Percentiles rank a stretch among this genome's conserved stretches.
Conservation (phyloP, 1,140 invertebrate genomes). For the Linepithema humile region DNA sequence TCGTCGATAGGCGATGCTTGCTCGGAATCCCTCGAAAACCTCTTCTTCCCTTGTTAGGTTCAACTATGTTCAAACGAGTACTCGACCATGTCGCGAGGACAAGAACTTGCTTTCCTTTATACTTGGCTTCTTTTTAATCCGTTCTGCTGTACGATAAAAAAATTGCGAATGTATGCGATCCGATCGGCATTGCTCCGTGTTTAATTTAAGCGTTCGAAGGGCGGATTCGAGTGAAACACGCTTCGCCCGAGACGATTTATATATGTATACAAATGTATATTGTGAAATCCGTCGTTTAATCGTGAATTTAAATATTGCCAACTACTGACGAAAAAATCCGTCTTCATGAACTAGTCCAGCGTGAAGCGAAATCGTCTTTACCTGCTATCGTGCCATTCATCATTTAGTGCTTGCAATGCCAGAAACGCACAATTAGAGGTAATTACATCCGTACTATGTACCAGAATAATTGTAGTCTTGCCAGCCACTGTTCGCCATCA, state of each 20-base stretch:
- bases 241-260: neutral
- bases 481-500: slow-evolving; percentile 50
- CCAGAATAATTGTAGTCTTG: slow-evolving; percentile 59
- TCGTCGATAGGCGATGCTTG: slow-evolving; percentile 73
- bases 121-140: slow-evolving; percentile 37
- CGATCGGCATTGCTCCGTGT: neutral
- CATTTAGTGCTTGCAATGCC: slow-evolving; percentile 56
- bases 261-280: neutral
- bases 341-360: slow-evolving; percentile 31
- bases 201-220: neutral
- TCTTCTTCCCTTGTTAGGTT: slow-evolving; percentile 62
- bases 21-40: slow-evolving; percentile 67
- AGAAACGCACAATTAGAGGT: slow-evolving; percentile 69
- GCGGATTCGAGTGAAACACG: neutral
- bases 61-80: slow-evolving; percentile 58
- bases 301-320: neutral
- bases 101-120: slow-evolving; percentile 62
- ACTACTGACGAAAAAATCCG: neutral
- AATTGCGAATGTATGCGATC: neutral
- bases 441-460: slow-evolving; percentile 62
- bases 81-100: slow-evolving; percentile 22
- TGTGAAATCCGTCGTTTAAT: neutral
- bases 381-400: slow-evolving; percentile 59
- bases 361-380: slow-evolving; percentile 59
- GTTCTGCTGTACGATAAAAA: neutral